Evolutionary conservation across 92 coral and sea anemone genomes (phyloP).

Genomic region (Zoanthus gigantus): DNA sequence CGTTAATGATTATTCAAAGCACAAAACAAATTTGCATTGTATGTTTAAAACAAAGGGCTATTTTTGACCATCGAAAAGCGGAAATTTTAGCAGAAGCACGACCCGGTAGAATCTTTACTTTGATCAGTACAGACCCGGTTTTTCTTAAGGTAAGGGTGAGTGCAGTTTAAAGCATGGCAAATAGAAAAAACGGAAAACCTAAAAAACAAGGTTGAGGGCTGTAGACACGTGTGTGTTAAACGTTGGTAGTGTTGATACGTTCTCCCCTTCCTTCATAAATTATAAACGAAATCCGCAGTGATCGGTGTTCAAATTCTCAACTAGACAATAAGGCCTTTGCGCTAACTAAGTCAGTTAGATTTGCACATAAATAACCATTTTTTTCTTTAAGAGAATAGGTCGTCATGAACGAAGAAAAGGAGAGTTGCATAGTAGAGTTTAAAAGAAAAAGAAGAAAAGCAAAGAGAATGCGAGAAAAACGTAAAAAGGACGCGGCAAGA

Average conservation of each 20-base stretch:
- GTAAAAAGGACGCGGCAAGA: conserved; percentile 30
- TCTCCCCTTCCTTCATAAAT: neutral
- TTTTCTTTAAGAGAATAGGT: neutral
- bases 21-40: neutral
- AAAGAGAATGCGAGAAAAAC: conserved; percentile 32
- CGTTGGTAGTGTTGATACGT: neutral
- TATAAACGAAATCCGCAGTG: neutral
- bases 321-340: conserved; percentile 26
- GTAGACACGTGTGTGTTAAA: conserved; percentile 2
- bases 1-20: neutral
- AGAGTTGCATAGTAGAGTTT: neutral
- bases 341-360: conserved; percentile 34
- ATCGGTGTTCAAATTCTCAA: conserved; percentile 4
- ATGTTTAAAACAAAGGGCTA: conserved; percentile 1
- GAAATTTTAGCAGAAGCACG: neutral
- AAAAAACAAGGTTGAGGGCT: neutral
- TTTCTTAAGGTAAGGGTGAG: neutral
- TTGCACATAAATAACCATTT: neutral
- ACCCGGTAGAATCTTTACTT: conserved; percentile 14
- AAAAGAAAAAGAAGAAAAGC: conserved; percentile 5
- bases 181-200: neutral
- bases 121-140: neutral
- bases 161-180: neutral
- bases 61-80: neutral
- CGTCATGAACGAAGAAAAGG: neutral